Evolutionary conservation across 2,113 vertebrate genomes (phyloP).

Genomic region (Pongo pygmaeus): DNA sequence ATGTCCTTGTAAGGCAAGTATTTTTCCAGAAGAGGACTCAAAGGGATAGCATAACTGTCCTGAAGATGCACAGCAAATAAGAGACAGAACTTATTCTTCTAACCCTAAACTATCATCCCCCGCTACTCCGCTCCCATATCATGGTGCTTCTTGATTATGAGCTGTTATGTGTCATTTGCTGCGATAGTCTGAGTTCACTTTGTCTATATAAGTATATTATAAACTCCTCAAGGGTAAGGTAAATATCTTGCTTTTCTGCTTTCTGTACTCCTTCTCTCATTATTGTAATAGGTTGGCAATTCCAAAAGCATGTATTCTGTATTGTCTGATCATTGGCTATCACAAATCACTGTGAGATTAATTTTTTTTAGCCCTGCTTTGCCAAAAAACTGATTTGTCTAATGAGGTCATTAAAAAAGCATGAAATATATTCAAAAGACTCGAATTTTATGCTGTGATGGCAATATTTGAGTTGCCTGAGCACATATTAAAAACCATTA

Average conservation of each 20-base stretch:
- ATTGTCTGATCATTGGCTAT: conserved; percentile 58
- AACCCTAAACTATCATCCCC: background rate
- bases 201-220: background rate
- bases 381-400: conserved; percentile 71
- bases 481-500: conserved; percentile 56
- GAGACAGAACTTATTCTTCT: background rate
- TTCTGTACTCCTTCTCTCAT: fast-evolving
- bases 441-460: conserved; percentile 71
- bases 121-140: fast-evolving
- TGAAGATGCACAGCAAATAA: background rate
- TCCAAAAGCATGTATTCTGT: conserved; percentile 28
- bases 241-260: background rate
- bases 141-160: background rate
- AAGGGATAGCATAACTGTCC: background rate
- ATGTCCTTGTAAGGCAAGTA: background rate
- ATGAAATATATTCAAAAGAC: conserved; percentile 52
- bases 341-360: conserved; percentile 64
- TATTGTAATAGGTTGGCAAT: conserved; percentile 13
- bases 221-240: background rate
- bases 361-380: conserved; percentile 40
- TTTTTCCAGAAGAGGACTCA: background rate
- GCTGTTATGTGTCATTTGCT: background rate
- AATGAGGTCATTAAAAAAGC: conserved; percentile 78
- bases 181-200: background rate
- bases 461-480: conserved; percentile 38